phyloP scores from a whole-genome alignment of 2,888 invertebrate genomes.

The Watsonalla cultraria region DNA sequence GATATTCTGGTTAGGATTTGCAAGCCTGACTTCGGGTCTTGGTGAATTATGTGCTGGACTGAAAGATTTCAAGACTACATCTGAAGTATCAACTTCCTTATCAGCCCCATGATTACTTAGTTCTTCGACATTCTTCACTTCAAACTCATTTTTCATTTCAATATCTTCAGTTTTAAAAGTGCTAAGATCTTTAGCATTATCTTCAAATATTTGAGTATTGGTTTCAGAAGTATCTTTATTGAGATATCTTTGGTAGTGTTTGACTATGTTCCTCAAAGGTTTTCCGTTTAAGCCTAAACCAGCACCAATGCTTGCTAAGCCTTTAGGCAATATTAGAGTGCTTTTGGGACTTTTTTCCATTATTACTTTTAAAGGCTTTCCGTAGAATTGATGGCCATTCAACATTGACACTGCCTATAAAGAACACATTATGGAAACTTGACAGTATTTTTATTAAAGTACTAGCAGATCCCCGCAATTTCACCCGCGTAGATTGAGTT shows the following conservation, averaged over 20 bases:
- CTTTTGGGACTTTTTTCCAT: conserved; percentile 31
- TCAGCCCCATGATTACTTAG: neutral
- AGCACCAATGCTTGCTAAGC: conserved; percentile 40
- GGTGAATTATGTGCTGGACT: neutral
- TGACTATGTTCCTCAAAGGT: conserved; percentile 41
- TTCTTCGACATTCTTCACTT: neutral
- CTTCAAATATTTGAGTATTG: conserved; percentile 23
- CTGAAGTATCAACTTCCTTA: neutral
- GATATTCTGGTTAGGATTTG: neutral
- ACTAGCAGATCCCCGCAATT: no score
- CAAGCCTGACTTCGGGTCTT: neutral
- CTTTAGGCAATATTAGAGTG: conserved; percentile 46
- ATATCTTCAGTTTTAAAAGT: neutral
- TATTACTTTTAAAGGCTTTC: conserved; percentile 34
- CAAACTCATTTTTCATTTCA: neutral
- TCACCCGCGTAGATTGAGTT: no score
- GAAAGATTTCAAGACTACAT: neutral
- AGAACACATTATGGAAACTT: neutral
- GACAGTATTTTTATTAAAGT: neutral
- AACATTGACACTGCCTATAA: conserved; percentile 67
- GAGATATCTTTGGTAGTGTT: conserved; percentile 43
- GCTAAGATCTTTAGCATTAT: conserved; percentile 1
- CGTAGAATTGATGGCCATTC: conserved; percentile 46
- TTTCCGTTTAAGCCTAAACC: conserved; percentile 49
- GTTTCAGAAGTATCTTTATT: conserved; percentile 25